phyloP scores from a whole-genome alignment of 2,113 vertebrate genomes.

The Gopherus flavomarginatus region DNA sequence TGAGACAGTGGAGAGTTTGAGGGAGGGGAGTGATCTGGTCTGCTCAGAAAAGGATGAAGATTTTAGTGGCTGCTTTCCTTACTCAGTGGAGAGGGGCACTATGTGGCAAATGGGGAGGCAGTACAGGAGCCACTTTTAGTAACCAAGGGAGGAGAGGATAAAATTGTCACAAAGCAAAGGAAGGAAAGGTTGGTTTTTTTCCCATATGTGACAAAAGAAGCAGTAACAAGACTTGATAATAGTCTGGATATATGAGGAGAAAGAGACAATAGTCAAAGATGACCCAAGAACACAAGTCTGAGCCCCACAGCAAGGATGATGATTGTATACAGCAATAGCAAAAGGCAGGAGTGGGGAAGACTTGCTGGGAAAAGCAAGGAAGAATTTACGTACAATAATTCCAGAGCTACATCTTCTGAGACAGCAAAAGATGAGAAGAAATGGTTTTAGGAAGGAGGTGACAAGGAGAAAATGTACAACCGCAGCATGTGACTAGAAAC shows the following conservation, averaged over 20 bases:
- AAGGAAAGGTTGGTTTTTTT: background rate
- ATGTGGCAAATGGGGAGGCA: background rate
- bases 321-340: background rate
- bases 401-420: background rate
- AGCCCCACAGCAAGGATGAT: background rate
- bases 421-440: background rate
- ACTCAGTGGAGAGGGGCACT: background rate
- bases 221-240: background rate
- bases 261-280: background rate
- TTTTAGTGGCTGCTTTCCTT: background rate
- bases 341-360: background rate
- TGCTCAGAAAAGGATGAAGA: background rate
- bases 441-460: background rate
- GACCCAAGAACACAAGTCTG: background rate
- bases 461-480: background rate
- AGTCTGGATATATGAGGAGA: background rate
- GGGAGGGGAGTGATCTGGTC: background rate
- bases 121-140: background rate
- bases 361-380: background rate
- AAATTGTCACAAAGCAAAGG: background rate
- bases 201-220: background rate
- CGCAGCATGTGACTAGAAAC: background rate
- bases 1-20: background rate
- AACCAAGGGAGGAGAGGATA: background rate
- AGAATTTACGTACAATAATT: background rate